These are phyloP conservation scores for Epinotia ramella DNA, from an alignment of 2,888 invertebrate genomes.

Conservation along the genomic window DNA sequence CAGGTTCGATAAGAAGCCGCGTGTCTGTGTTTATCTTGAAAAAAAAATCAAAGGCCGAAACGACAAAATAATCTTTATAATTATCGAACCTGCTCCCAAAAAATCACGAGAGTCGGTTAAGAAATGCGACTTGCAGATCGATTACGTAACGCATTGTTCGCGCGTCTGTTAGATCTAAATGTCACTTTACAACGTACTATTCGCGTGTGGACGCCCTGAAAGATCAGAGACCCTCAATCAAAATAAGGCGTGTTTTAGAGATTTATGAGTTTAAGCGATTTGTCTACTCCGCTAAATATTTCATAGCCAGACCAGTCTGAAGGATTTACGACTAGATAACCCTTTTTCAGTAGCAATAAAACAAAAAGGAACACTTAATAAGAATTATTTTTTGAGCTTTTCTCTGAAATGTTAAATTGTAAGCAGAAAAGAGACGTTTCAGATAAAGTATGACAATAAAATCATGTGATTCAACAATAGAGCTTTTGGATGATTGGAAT, in stretches of 20 bases:
- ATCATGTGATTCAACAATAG: too few relatives aligned
- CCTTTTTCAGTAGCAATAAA: constrained; percentile 7
- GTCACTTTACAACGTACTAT: too few relatives aligned
- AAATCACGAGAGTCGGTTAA: too few relatives aligned
- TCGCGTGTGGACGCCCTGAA: neutral
- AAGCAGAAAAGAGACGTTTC: neutral
- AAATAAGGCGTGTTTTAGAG: constrained; percentile 16
- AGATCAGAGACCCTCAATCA: neutral
- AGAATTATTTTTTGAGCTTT: neutral
- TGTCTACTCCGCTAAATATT: constrained; percentile 27
- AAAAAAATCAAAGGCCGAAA: too few relatives aligned
- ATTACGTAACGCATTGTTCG: too few relatives aligned
- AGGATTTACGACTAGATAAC: constrained; percentile 26
- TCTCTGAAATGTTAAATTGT: neutral
- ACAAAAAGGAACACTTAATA: neutral
- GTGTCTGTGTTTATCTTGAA: too few relatives aligned
- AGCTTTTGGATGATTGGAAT: too few relatives aligned
- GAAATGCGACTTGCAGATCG: too few relatives aligned
- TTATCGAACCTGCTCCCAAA: too few relatives aligned
- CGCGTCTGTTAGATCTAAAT: too few relatives aligned
- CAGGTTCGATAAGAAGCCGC: too few relatives aligned
- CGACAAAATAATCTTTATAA: too few relatives aligned
- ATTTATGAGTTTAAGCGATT: constrained; percentile 28
- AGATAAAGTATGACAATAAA: neutral
- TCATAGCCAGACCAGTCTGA: constrained; percentile 15